Conservation (phyloP, 2,113 vertebrate species). For the Paramisgurnus dabryanus region DNA sequence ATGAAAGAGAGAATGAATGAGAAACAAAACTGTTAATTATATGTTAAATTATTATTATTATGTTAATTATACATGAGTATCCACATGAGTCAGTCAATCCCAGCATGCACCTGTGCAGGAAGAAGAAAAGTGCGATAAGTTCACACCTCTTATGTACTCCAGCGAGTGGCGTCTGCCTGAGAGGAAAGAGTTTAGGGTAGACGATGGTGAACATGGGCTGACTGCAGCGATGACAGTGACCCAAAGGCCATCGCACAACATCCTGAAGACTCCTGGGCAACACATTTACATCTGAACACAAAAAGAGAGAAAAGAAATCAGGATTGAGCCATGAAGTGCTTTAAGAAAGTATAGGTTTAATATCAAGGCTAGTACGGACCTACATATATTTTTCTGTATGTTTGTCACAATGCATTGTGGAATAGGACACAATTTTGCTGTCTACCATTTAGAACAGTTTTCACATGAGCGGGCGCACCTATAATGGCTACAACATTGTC, state of each 20-base stretch:
- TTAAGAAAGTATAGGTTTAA: too few relatives aligned
- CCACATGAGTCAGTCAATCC: neutral
- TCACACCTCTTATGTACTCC: slow-evolving; percentile 89
- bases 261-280: slow-evolving; percentile 90
- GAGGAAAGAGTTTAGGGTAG: slow-evolving; percentile 93
- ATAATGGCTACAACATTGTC: neutral
- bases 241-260: slow-evolving; percentile 87
- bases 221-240: slow-evolving; percentile 94
- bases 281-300: slow-evolving; percentile 77
- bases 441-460: too few relatives aligned
- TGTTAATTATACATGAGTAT: neutral
- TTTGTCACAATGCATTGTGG: neutral
- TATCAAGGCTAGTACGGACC: too few relatives aligned
- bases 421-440: neutral
- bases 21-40: neutral
- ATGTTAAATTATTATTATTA: too few relatives aligned
- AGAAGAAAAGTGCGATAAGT: neutral
- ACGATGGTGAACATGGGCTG: slow-evolving; percentile 97
- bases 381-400: too few relatives aligned
- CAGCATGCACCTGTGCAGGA: neutral
- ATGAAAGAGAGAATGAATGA: neutral
- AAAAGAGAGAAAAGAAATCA: slow-evolving; percentile 48
- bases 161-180: slow-evolving; percentile 91
- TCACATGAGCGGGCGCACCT: too few relatives aligned
- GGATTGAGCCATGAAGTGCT: neutral